Percentiles rank a stretch among this genome's conserved stretches.
Conservation (phyloP, 2,113 vertebrate species). For the Accipiter cooperii region DNA sequence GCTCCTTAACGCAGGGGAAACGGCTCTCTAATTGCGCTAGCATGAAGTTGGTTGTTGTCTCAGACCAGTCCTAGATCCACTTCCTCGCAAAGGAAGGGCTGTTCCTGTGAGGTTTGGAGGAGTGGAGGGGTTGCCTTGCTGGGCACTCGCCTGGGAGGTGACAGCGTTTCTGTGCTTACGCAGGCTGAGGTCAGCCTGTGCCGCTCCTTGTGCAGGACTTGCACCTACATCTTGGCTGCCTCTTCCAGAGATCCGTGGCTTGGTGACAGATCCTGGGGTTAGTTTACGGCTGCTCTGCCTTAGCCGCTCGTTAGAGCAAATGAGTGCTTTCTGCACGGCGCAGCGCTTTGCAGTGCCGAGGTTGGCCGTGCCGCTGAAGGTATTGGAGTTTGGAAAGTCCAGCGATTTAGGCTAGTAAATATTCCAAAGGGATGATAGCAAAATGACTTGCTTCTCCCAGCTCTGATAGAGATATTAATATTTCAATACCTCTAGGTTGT, state of each 20-base stretch:
- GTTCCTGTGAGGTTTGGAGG: background rate
- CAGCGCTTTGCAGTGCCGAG: background rate
- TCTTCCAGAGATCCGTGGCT: accelerated
- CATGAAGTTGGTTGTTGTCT: background rate
- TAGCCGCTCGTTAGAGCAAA: background rate
- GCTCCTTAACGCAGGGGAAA: background rate
- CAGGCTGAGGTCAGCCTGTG: background rate
- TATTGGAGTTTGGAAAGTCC: background rate
- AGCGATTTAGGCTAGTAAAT: background rate
- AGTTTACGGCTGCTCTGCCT: background rate
- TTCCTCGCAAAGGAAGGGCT: accelerated
- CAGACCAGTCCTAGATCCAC: background rate
- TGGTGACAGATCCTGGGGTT: background rate
- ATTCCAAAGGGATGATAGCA: background rate
- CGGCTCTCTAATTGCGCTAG: background rate
- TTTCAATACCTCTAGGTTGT: conserved; percentile 47
- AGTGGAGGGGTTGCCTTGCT: background rate
- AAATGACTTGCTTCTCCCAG: conserved; percentile 35
- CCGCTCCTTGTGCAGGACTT: background rate
- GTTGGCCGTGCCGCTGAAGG: background rate
- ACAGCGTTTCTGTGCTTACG: accelerated
- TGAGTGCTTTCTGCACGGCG: accelerated
- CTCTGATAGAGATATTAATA: conserved; percentile 35
- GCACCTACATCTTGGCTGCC: background rate
- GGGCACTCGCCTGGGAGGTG: background rate